Evolutionary conservation across 1,140 invertebrate genomes (phyloP).

Genomic region (Pogonomyrmex barbatus): DNA sequence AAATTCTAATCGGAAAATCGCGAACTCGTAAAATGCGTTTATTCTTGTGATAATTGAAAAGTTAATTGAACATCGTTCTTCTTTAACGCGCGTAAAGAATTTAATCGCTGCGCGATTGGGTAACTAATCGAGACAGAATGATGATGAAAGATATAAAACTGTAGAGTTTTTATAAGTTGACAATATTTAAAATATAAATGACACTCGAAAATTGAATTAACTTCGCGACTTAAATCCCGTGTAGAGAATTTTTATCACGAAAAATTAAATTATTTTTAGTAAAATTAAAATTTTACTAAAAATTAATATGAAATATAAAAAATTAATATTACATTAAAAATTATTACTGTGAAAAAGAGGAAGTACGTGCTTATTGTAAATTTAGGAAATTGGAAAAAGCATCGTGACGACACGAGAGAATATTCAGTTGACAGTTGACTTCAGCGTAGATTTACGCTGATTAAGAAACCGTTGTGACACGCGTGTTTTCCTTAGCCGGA

Average conservation of each 20-base stretch:
- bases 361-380: neutral
- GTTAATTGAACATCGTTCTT: neutral
- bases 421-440: neutral
- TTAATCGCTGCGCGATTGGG: neutral
- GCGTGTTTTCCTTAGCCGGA: slow-evolving; percentile 15
- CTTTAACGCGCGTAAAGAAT: neutral
- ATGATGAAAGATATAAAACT: neutral
- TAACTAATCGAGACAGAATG: neutral
- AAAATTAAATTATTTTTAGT: too few relatives aligned
- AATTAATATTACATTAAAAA: too few relatives aligned
- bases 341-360: neutral
- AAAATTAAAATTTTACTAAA: too few relatives aligned
- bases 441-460: neutral
- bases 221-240: neutral
- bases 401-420: neutral
- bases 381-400: neutral
- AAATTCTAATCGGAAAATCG: slow-evolving; percentile 21
- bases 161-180: neutral
- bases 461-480: neutral
- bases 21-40: neutral
- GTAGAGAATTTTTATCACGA: neutral
- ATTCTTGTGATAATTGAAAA: neutral
- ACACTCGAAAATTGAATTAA: neutral
- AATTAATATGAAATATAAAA: too few relatives aligned
- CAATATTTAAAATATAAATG: slow-evolving; percentile 3